Percentiles rank a stretch among this genome's conserved stretches.
phyloP scores from a whole-genome alignment of 1,140 invertebrate species.

The Halyomorpha halys region DNA sequence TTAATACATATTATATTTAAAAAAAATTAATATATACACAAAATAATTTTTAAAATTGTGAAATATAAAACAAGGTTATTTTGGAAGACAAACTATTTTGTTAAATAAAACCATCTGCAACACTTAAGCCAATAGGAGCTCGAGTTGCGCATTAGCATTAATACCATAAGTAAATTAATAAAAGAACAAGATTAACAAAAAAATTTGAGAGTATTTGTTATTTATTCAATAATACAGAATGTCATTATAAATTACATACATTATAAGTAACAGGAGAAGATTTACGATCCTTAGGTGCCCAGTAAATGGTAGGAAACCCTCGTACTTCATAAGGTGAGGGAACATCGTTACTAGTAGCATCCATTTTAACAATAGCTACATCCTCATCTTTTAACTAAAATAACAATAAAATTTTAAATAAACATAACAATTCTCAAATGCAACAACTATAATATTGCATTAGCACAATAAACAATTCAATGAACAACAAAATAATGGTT shows the following conservation, averaged over 20 bases:
- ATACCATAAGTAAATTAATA: no score
- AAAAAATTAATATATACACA: no score
- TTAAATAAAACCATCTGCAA: no score
- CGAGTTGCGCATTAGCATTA: no score
- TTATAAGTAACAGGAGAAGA: conserved; percentile 81
- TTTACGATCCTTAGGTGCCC: conserved; percentile 78
- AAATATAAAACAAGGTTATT: no score
- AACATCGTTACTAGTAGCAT: conserved; percentile 97
- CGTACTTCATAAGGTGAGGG: conserved; percentile 82
- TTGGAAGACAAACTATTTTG: no score
- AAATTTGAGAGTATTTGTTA: no score
- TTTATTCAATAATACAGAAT: no score
- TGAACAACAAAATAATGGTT: not conserved
- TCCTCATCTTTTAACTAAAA: conserved; percentile 70
- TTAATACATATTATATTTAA: no score
- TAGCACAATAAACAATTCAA: not conserved
- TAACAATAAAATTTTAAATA: conserved; percentile 15
- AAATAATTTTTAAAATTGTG: no score
- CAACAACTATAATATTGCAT: not conserved
- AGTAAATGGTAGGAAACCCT: conserved; percentile 96
- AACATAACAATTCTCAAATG: not conserved
- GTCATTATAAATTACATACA: conserved; percentile 44
- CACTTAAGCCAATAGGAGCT: no score
- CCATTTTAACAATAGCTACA: conserved; percentile 92
- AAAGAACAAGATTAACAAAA: no score